These are phyloP conservation scores for Ptilorrhoa leucosticta DNA, from an alignment of 2,113 vertebrate genomes.

Conservation along the genomic window DNA sequence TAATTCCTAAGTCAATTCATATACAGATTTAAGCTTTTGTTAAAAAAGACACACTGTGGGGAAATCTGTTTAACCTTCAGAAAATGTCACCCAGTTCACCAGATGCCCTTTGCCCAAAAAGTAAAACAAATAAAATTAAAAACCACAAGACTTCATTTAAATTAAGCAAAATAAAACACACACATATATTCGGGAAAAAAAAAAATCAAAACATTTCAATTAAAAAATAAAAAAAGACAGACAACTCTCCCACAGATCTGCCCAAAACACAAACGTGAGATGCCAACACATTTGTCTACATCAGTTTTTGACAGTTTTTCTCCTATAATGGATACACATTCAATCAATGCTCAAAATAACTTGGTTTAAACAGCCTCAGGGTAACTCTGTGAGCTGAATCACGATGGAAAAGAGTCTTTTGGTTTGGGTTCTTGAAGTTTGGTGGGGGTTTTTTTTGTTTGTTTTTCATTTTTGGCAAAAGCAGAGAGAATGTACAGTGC, in stretches of 20 bases:
- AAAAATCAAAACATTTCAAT: constrained; percentile 52
- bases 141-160: constrained; percentile 60
- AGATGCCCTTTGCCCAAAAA: constrained; percentile 37
- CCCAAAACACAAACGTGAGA: constrained; percentile 49
- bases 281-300: constrained; percentile 34
- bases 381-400: background rate
- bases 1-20: constrained; percentile 73
- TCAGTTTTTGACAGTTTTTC: constrained; percentile 25
- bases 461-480: constrained; percentile 38
- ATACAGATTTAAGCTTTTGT: constrained; percentile 76
- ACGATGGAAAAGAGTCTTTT: background rate
- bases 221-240: background rate
- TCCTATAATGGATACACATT: constrained; percentile 20
- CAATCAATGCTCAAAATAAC: background rate
- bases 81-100: constrained; percentile 28
- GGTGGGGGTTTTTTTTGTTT: background rate
- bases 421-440: background rate
- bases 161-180: constrained; percentile 63
- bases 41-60: constrained; percentile 52
- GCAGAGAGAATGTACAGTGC: background rate
- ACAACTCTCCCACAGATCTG: constrained; percentile 50
- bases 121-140: constrained; percentile 40
- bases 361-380: background rate
- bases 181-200: background rate
- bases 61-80: constrained; percentile 49